These are phyloP conservation scores for Leptodactylus fuscus DNA, from an alignment of 2,113 vertebrate genomes.

Conservation along the genomic window DNA sequence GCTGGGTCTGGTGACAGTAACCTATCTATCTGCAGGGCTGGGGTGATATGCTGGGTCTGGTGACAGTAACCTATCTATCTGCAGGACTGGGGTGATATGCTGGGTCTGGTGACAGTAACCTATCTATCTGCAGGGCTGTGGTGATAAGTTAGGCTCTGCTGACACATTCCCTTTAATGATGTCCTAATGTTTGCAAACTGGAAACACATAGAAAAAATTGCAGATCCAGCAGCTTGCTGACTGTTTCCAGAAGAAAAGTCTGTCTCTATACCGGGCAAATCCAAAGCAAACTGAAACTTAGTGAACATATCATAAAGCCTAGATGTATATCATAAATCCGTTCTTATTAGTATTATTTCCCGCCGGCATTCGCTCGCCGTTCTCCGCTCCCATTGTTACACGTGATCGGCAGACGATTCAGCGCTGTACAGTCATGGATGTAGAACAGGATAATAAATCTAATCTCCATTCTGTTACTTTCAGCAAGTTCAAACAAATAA, in stretches of 20 bases:
- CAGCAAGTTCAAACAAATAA: neutral
- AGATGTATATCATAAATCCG: neutral
- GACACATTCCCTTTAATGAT: too few relatives aligned
- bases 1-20: too few relatives aligned
- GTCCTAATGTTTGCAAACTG: too few relatives aligned
- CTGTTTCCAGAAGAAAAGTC: neutral
- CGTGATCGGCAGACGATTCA: neutral
- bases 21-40: too few relatives aligned
- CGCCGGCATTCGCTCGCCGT: neutral
- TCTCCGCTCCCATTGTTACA: neutral
- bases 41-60: too few relatives aligned
- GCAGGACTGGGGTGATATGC: too few relatives aligned
- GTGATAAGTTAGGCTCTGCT: too few relatives aligned
- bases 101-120: too few relatives aligned
- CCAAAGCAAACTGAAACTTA: neutral
- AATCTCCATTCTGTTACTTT: neutral
- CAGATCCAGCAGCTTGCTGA: neutral
- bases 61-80: too few relatives aligned
- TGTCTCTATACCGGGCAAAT: too few relatives aligned
- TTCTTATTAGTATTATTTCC: neutral
- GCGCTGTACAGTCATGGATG: neutral
- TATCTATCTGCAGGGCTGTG: too few relatives aligned
- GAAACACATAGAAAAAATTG: too few relatives aligned
- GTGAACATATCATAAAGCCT: neutral
- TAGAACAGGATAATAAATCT: slow-evolving; percentile 23